Conservation (phyloP, 2,888 invertebrate genomes). For the Phalera bucephala region DNA sequence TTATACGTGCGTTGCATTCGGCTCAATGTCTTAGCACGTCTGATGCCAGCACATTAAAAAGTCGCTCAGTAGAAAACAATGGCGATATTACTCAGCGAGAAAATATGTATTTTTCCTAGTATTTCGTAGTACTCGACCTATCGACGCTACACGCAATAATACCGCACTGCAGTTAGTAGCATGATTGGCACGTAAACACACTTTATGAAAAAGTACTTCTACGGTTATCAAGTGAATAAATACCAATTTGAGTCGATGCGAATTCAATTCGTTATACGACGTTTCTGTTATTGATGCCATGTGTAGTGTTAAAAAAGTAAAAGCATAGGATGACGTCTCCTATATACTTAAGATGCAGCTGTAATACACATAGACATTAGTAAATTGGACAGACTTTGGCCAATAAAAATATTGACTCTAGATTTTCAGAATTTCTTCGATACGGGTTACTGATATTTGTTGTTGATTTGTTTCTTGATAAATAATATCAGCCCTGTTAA, state of each 20-base stretch:
- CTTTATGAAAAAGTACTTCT: background rate
- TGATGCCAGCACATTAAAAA: constrained; percentile 2
- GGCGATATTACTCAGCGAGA: constrained; percentile 18
- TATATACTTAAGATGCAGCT: too few relatives aligned
- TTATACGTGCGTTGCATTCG: constrained; percentile 1
- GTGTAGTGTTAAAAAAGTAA: too few relatives aligned
- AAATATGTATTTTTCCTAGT: constrained; percentile 21
- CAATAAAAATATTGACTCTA: too few relatives aligned
- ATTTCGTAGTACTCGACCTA: constrained; percentile 13
- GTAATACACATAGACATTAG: too few relatives aligned
- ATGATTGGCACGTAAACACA: constrained; percentile 1
- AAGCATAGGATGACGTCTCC: too few relatives aligned
- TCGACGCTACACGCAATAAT: constrained; percentile 4
- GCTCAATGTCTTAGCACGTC: too few relatives aligned
- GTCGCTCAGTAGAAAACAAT: constrained; percentile 9
- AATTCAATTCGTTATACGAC: background rate
- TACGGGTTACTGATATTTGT: too few relatives aligned
- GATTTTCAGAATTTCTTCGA: too few relatives aligned
- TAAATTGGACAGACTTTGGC: too few relatives aligned
- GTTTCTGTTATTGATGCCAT: too few relatives aligned
- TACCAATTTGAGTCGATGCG: background rate
- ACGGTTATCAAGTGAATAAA: background rate
- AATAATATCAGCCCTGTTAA: too few relatives aligned
- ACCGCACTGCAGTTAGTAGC: background rate
- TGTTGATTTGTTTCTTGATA: too few relatives aligned